Evolutionary conservation across 1,140 invertebrate species (phyloP), one percentile per base, ranked within the genome.

Genomic region (Papilio xuthus): DNA sequence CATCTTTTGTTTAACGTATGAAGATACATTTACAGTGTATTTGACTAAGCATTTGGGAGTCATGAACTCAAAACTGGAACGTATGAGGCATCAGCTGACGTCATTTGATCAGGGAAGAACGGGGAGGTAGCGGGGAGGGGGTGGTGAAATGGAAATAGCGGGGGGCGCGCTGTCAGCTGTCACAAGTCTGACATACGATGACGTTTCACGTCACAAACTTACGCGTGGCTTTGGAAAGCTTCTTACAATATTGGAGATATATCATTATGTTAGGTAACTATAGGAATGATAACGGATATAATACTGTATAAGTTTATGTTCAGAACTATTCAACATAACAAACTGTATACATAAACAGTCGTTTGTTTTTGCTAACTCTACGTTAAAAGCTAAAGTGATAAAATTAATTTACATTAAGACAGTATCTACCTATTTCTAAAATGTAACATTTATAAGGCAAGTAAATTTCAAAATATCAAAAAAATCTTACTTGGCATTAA

Each of bases 151-250:
- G 60, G 60, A 67, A 67, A 67, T 67, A 73, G 80, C 80, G 81
- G 76, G 80, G 85, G 84, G 84, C 81, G 83, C 72, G 80, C 71
- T 80, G 81, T 88, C 82, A 81, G 84, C 85, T 89, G 89, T 91
- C 87, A 90, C 86, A 89, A 81, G 77, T 83, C 84, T 90, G 89
- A 90, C 87, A 87, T 84, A 85, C 90, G 89, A 88, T 90, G 90
- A 92, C 87, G 88, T 86, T 86, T 80, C 82, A 80, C 83, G 84
- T 88, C 86, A 86, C 83, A 88, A 90, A 89, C 88, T 90, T 87
- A 83, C 83, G 84, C 84, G 82, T 82, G 83, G 83, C 82, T 87
- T 85, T 77, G 82, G 85, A 84, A 79, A 81, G 80, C 78, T 82
- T 75, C 71, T 60, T 78, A 69, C 56, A 26, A 74, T 72, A 77